Evolutionary conservation across 2,113 vertebrate species (phyloP), one percentile per base, ranked within the genome.

Genomic region (Lamprologus lemairii): DNA sequence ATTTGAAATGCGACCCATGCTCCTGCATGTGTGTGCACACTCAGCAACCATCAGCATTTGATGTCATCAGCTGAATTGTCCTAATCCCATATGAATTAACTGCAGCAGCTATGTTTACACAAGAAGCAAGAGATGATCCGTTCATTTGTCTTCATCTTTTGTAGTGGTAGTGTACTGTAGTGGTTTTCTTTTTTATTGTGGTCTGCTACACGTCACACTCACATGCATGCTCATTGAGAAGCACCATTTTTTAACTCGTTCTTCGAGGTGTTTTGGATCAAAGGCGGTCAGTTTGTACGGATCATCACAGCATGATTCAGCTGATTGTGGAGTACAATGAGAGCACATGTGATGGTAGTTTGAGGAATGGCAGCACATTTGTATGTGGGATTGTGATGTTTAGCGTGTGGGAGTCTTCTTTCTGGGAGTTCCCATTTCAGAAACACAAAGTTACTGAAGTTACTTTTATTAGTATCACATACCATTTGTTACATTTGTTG

Each of bases 21-120:
- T 19, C 16, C 71, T 31, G n/a, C 37, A 49, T 80, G 49, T 21
- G 78, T 88, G 45, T 75, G 23, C 42, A 14, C 4, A 11, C 26
- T 63, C 65, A 75, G 80, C 49, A 82, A 17, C 45, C 35, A 78
- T 68, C 86, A 55, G 53, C 42, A 80, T 51, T n/a, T 68, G 60
- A 84, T 85, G 81, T 89, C 80, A 84, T 88, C 79, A 63, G 47
- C 83, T 37, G 80, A 86, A 83, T 31, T 10, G 47, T 79, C 35
- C 73, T 91, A 91, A 92, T 92, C 92, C 82, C 5, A 3, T 19
- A 17, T 86, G 86, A 85, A 90, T 91, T 28, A 89, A 78, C 45
- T n/a, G 10, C 82, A 5, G 28, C 86, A 63, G 92, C 79, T 80
- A 4, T 90, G 88, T 94, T 93, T 89, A 83, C 88, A 86, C 84